Conservation (phyloP, 2,888 invertebrate species). For the Scaptomyza flava region DNA sequence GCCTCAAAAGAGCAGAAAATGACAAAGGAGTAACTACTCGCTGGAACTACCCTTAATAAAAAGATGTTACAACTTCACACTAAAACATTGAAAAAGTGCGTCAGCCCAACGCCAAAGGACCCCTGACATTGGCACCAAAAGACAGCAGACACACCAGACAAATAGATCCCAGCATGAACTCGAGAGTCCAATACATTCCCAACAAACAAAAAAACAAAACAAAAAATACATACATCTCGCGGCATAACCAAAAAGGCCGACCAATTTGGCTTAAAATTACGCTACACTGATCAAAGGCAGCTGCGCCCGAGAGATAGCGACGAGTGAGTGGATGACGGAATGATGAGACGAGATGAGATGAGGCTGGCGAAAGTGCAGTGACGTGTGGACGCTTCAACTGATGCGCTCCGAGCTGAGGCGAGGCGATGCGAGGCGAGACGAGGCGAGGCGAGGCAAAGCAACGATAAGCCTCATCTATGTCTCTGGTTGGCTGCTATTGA, state of each 20-base stretch:
- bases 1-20: constrained; percentile 67
- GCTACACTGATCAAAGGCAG: constrained; percentile 81
- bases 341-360: constrained; percentile 45
- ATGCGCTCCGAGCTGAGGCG: constrained; percentile 24
- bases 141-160: constrained; percentile 13
- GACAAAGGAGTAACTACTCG: background rate
- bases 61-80: constrained; percentile 81
- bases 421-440: too few species aligned
- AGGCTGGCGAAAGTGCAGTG: constrained; percentile 70
- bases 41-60: constrained; percentile 23
- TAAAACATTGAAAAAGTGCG: constrained; percentile 79
- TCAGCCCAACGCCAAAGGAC: constrained; percentile 63
- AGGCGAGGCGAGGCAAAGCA: constrained; percentile 17
- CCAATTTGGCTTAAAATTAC: constrained; percentile 82
- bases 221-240: constrained; percentile 32
- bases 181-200: background rate
- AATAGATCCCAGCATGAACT: constrained; percentile 41
- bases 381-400: constrained; percentile 65
- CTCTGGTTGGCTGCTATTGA: constrained; percentile 73
- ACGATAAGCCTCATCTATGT: constrained; percentile 73
- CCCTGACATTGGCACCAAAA: constrained; percentile 67
- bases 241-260: constrained; percentile 54
- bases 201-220: background rate
- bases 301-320: constrained; percentile 61
- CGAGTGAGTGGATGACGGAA: constrained; percentile 43